Evolutionary conservation across 92 coral and sea anemone genomes (phyloP), one percentile per base, ranked within the genome.

Genomic region (Isaurus tuberculatus): DNA sequence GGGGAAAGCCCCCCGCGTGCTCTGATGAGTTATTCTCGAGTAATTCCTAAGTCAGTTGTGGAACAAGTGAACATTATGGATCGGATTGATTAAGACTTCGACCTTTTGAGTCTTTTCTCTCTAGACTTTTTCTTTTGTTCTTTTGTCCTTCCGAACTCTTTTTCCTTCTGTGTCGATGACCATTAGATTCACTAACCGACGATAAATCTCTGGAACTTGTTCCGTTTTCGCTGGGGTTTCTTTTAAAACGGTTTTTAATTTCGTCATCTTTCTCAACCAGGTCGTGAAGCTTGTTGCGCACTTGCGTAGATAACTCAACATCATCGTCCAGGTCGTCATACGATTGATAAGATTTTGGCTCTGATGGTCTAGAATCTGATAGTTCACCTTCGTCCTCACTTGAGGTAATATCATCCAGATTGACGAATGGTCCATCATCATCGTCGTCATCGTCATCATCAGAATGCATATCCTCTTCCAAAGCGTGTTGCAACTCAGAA

Each of bases 331-430:
- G 83, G 75, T 94, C 98, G 53, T 96, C 99, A 69, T 88, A 82
- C 22, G 99, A 96, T 72, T 94, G 94, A 67, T 96, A 96, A n/a
- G 99, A 96, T 68, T 98, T 89, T 46, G 99, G 94, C 70, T 96
- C 98, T 33, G 99, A 96, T 0, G 92, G 95, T 29, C 91, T 87
- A 48, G 98, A 93, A 71, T 83, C 88, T 61, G 91, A 86, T 27
- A 81, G 78, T 51, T 60, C 83, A 37, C 84, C 95, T 46, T 92
- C 95, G 17, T 91, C 94, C 28, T 85, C 92, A 27, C 80, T 73
- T 11, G 86, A 70, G 3, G 82, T 77, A 15, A 77, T 34, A 57
- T 77, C 82, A 58, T 77, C 82, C 14, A 77, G 51, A 26, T 77
- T 32, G 28, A 77, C 82, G 58, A n/a, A 77, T 22, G 82, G 82